Base-by-base conservation (phyloP, 2,113 vertebrate species). In the Cynopterus brachyotis region DNA sequence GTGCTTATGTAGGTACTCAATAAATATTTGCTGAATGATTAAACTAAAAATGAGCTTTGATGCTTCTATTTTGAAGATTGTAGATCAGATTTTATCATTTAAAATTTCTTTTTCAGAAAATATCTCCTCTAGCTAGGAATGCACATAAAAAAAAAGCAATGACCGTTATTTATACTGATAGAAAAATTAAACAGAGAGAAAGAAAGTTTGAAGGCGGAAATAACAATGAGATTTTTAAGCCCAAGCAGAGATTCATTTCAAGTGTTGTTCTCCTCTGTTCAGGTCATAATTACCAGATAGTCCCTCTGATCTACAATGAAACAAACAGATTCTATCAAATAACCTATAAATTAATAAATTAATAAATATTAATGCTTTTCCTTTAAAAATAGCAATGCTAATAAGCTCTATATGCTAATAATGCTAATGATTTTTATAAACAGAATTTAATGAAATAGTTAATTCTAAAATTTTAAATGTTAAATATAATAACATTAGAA, bases 281-380 rank as follows among this genome's bases (percentile, higher is more conserved):
- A 75, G 73, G 47, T 96, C 40, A 67, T 32, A 16, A 73, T 83
- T 45, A 73, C 9, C 24, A 95, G 96, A 84, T 72, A 16, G 47
- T 66, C 20, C 32, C 20, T 72, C 16, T 95, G 28, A 95, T 76
- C n/a, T 69, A 67, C 57, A 60, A 40, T 75, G 30, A 96, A 97
- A 87, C 53, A 1, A 96, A 42, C n/a, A 69, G 37, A 94, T 89
- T 92, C 20, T 84, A 93, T 28, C 20, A 84, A 93, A 94, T 89
- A 19, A 76, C 17, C 9, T 76, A 92, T 26, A 60, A 47, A 64
- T 90, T 70, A 91, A 92, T 26, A 60, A 47, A 64, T 90, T 70
- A 91, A 26, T 53, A 95, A 96, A 94, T 81, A 28, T 47, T 94
- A 92, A 80, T 75, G 19, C n/a, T 89, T 94, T 85, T 90, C 89